These are phyloP conservation scores for Poecilia latipinna DNA, from an alignment of 2,113 vertebrate species.

Conservation along the genomic window DNA sequence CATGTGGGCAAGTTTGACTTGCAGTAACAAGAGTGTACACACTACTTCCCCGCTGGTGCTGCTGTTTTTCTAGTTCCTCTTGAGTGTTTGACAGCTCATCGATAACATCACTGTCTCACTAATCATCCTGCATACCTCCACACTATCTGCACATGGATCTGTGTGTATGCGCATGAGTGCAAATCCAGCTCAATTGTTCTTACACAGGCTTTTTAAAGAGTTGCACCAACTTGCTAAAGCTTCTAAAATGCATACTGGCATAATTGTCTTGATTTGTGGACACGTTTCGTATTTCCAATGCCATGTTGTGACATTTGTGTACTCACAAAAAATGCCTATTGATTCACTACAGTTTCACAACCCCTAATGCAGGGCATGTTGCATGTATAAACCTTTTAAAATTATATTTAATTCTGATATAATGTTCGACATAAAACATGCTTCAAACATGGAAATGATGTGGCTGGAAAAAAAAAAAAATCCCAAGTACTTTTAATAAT, in stretches of 20 bases:
- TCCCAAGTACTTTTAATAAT: too few relatives aligned
- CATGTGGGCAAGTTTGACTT: slow-evolving; percentile 2
- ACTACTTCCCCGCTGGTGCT: not conserved
- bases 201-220: not conserved
- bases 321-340: not conserved
- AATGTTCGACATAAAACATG: too few relatives aligned
- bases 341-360: not conserved
- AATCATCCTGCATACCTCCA: slow-evolving; percentile 27
- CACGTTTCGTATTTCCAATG: not conserved
- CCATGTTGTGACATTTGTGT: not conserved
- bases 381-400: slow-evolving; percentile 5
- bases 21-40: not conserved
- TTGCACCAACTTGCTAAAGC: slow-evolving; percentile 20
- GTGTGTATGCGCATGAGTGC: not conserved
- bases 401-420: not conserved
- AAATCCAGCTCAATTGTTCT: slow-evolving; percentile 23
- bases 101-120: slow-evolving; percentile 36
- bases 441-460: too few relatives aligned
- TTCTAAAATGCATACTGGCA: not conserved
- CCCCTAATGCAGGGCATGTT: not conserved
- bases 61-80: slow-evolving; percentile 9
- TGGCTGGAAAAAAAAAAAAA: too few relatives aligned
- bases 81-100: slow-evolving; percentile 43
- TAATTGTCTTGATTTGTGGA: not conserved
- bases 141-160: slow-evolving; percentile 1